Base-by-base conservation (phyloP, 2,888 invertebrate species). In the Drosophila austrosaltans region DNA sequence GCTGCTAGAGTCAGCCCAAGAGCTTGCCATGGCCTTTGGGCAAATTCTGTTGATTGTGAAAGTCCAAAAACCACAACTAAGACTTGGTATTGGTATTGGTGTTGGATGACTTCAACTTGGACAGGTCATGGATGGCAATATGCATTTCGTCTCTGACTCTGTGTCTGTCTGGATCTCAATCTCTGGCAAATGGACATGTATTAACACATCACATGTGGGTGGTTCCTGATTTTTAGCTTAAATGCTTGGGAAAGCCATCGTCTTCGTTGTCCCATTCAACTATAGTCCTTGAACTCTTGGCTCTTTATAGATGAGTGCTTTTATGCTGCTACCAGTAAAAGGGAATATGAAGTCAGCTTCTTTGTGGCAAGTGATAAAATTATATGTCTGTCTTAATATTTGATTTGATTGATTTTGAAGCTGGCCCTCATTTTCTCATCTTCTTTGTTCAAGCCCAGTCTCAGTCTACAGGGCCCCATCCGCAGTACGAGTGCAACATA, bases 271-370 rank as follows among this genome's bases (percentile, higher is more conserved):
- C 4, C 10, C 6, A 32, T 32, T 32, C 32, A 32, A 1, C 32
- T 32, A 16, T 16, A 25, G 70, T 78, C 87, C 87, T 75, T 82
- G 87, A 85, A 85, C 87, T 76, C 68, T 68, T 75, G 75, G 82
- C 66, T 64, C 62, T 73, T 74, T 40, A 70, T 12, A 25, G 54
- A 20, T 8, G 16, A 16, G 16, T 16, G 16, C 39, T 73, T 71
- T 71, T 12, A 25, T 53, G 48, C 54, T 57, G 62, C 53, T 53
- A 72, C 72, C 58, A 66, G 66, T 60, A 40, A 59, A 39, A 22
- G 22, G 8, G 5, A 5, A 30, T 20, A 44, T 44, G 10, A 25
- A 44, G 59, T n/a, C 22, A 16, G 39, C 12, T 20, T 39, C 20
- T 22, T 20, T 28, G 59, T 56, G 63, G 68, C 73, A 77, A 82